Base-by-base conservation (phyloP, 2,797 vertebrate genomes). In the Gymnoscopelus microlampas region DNA sequence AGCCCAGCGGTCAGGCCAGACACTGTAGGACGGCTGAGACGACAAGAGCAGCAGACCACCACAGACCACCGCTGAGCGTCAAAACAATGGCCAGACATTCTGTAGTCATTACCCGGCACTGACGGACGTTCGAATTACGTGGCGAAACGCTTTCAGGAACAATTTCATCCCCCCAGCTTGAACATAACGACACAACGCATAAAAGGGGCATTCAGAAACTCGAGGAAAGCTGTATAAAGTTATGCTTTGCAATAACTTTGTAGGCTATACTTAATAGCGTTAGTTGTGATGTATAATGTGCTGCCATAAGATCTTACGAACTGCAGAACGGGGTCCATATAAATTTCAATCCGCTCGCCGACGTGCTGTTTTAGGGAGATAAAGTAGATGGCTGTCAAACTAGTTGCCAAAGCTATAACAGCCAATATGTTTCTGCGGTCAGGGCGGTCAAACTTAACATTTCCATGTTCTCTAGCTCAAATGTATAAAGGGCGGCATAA, bases 391-490 rank as follows among this genome's bases (percentile, higher is more conserved):
- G 74, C 78, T 76, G 85, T 84, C 83, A 80, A 77, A 87, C 63
- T 73, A 74, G 66, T 73, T 87, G 82, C 85, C 78, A 81, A 81
- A 85, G 73, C 24, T 78, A 81, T 81, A 81, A 85, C 49, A 74
- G 76, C 53, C 76, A 75, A 76, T 80, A 79, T 82, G 80, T 83
- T 77, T 86, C 48, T 84, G 86, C 77, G 89, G 90, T 84, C 56
- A 82, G 84, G 73, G 79, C 84, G 79, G 80, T 66, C 74, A 81
- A 74, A 78, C 80, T 84, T 80, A 73, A 81, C 85, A 78, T 81
- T 79, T 78, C 73, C 73, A 81, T 87, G 79, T 87, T 86, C 83
- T 75, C 75, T 85, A 87, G 80, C 79, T 32, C 53, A 24, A 51
- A 63, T 73, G 80, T 70, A 83, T 76, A 63, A 84, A 56, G 63